A percentile compares a stretch with the other conserved stretches of the same genome.
These are phyloP conservation scores for Denticeps clupeoides DNA, from an alignment of 2,797 vertebrate genomes.

Conservation along the genomic window DNA sequence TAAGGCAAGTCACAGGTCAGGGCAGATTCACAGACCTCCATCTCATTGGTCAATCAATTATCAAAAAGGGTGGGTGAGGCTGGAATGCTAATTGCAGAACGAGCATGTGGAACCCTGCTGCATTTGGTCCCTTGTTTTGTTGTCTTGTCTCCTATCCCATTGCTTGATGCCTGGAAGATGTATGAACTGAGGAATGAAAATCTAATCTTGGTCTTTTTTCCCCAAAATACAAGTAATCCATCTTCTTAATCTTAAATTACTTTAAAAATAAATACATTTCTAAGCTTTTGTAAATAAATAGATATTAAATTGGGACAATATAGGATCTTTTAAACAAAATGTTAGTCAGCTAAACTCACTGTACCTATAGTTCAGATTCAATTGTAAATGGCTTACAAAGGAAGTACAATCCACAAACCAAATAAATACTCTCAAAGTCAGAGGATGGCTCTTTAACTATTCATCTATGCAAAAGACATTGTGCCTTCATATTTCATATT, in stretches of 20 bases:
- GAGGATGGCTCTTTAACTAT: constrained; percentile 15
- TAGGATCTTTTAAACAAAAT: constrained; percentile 37
- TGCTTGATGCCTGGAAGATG: constrained; percentile 12
- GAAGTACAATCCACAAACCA: constrained; percentile 24
- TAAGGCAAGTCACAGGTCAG: constrained; percentile 55
- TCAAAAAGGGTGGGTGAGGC: constrained; percentile 22
- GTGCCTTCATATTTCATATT: constrained; percentile 17
- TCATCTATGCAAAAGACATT: constrained; percentile 25
- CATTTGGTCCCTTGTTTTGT: constrained; percentile 45
- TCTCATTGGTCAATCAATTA: constrained; percentile 39
- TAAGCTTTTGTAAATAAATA: constrained; percentile 60
- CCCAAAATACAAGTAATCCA: constrained; percentile 32
- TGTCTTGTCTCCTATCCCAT: constrained; percentile 33
- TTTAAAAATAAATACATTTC: constrained; percentile 59
- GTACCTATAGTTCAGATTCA: constrained; percentile 23
- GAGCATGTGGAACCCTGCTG: constrained; percentile 30
- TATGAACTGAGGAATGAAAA: constrained; percentile 40
- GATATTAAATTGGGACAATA: constrained; percentile 28
- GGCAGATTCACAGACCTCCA: constrained; percentile 32
- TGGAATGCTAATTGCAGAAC: constrained; percentile 28
- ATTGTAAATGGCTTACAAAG: constrained; percentile 26
- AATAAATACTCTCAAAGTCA: constrained; percentile 32
- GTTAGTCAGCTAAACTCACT: constrained; percentile 31
- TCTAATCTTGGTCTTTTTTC: constrained; percentile 29
- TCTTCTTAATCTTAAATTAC: constrained; percentile 40